These are phyloP conservation scores for Triplophysa bombifrons DNA, from an alignment of 2,797 vertebrate genomes.

Conservation along the genomic window DNA sequence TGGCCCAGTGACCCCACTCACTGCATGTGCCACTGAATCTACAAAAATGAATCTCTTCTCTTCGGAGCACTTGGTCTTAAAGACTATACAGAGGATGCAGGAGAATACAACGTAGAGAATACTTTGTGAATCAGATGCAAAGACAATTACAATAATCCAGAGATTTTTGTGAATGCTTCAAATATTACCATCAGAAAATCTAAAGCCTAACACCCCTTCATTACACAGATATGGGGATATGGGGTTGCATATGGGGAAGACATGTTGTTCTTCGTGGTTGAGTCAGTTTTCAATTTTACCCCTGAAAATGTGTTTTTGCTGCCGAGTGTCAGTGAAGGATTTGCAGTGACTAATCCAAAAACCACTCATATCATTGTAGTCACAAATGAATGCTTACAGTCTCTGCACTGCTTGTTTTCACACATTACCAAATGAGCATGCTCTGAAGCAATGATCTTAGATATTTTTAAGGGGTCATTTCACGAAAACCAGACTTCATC, in stretches of 20 bases:
- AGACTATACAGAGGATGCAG: neutral
- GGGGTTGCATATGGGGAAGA: constrained; percentile 52
- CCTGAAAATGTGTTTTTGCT: constrained; percentile 61
- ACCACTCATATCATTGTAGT: constrained; percentile 58
- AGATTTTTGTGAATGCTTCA: too few relatives aligned
- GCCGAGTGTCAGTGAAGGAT: constrained; percentile 62
- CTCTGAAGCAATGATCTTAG: neutral
- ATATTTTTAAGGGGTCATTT: neutral
- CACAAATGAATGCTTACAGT: constrained; percentile 2
- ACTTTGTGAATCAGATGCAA: neutral
- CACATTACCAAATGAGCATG: neutral
- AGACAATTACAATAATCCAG: neutral
- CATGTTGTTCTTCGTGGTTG: constrained; percentile 61
- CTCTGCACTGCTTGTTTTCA: neutral
- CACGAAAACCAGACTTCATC: too few relatives aligned
- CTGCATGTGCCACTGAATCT: neutral
- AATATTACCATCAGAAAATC: constrained; percentile 49
- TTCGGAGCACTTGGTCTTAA: neutral
- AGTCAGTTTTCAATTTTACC: constrained; percentile 72
- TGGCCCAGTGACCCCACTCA: neutral
- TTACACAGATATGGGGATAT: constrained; percentile 31
- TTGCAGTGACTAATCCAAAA: constrained; percentile 61
- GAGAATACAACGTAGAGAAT: too few relatives aligned
- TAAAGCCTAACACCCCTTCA: constrained; percentile 57
- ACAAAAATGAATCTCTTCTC: neutral